Evolutionary conservation across 2,113 vertebrate genomes (phyloP).

Genomic region (Sander lucioperca): DNA sequence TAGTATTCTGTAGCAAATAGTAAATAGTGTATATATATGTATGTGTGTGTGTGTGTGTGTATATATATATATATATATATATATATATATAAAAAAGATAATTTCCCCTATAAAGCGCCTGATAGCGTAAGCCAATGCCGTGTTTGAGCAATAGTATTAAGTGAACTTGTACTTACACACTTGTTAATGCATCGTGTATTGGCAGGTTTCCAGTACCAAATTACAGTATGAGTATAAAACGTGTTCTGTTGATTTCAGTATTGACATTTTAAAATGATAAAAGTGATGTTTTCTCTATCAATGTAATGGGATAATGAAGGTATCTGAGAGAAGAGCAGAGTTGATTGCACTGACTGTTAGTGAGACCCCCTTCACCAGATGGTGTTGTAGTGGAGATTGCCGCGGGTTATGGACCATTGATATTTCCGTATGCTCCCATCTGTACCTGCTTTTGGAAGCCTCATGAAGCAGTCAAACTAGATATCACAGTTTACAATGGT

Average conservation of each 20-base stretch:
- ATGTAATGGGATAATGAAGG: constrained; percentile 37
- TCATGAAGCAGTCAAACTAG: constrained; percentile 37
- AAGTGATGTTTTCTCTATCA: constrained; percentile 21
- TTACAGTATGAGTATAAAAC: not conserved
- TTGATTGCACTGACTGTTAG: constrained; percentile 48
- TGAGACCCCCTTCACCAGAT: constrained; percentile 61
- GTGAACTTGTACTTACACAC: not conserved
- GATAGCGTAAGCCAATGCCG: not conserved
- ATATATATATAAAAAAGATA: too few species aligned
- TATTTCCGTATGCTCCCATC: constrained; percentile 55
- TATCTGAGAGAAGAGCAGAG: constrained; percentile 30
- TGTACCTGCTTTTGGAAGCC: constrained; percentile 46
- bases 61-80: too few species aligned
- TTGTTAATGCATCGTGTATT: not conserved
- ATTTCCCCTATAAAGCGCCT: not conserved
- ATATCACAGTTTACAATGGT: constrained; percentile 15
- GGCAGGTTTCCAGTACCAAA: constrained; percentile 13
- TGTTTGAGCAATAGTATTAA: not conserved
- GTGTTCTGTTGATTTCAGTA: not conserved
- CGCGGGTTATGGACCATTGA: constrained; percentile 50
- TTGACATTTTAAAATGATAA: constrained; percentile 10
- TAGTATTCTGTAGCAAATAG: not conserved
- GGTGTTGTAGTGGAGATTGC: constrained; percentile 55
- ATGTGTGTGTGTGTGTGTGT: too few species aligned
- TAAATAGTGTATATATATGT: not conserved